phyloP scores from a whole-genome alignment of 30 jellyfish, hydroid and myxozoan genomes.

The Cassiopea xamachana region DNA sequence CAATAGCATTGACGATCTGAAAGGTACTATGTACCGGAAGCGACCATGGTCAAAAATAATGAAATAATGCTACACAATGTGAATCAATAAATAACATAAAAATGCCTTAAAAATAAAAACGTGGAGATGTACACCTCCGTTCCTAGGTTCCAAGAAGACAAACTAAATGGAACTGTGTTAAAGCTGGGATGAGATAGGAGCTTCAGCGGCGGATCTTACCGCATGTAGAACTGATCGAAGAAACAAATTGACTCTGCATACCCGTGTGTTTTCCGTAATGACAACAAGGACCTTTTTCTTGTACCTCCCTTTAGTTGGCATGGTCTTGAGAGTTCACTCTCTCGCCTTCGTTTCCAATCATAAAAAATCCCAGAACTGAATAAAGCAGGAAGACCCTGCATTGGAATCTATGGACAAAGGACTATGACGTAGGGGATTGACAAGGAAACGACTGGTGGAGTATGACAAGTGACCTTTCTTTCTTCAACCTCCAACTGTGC shows the following conservation, averaged over 20 bases:
- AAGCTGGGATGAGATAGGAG: background rate
- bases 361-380: background rate
- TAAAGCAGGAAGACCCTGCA: background rate
- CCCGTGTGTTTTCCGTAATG: constrained; percentile 33
- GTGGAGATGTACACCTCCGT: too few species aligned
- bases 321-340: background rate
- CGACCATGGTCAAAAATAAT: too few species aligned
- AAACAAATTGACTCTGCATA: background rate
- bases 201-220: background rate
- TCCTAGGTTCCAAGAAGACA: background rate
- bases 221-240: too few species aligned
- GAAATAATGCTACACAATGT: too few species aligned
- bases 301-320: constrained; percentile 60
- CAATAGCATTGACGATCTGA: too few species aligned
- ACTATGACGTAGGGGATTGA: background rate
- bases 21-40: too few species aligned
- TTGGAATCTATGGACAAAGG: background rate
- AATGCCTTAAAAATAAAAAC: too few species aligned
- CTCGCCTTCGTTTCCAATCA: background rate
- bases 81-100: too few species aligned
- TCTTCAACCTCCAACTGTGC: background rate
- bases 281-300: constrained; percentile 47
- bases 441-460: background rate
- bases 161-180: background rate
- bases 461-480: constrained; percentile 23